Percentiles rank a stretch among this genome's conserved stretches.
Evolutionary conservation across 2,888 invertebrate genomes (phyloP).

Genomic region (Blastobasis adustella): DNA sequence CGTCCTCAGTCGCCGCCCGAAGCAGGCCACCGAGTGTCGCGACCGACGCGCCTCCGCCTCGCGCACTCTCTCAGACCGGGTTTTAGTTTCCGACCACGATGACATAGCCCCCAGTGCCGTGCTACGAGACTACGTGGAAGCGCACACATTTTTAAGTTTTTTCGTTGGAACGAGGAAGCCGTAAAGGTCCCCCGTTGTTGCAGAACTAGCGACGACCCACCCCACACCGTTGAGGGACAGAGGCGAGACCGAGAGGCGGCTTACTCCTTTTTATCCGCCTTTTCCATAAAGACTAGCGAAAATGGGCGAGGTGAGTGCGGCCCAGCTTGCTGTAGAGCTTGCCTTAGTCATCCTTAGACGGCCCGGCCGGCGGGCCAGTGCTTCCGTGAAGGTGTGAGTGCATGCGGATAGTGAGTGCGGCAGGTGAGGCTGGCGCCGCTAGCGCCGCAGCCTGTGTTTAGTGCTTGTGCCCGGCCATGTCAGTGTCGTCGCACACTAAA

Average conservation of each 20-base stretch:
- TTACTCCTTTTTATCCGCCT: slow-evolving; percentile 67
- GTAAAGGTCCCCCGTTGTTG: slow-evolving; percentile 68
- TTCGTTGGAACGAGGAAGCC: slow-evolving; percentile 64
- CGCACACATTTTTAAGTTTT: slow-evolving; percentile 71
- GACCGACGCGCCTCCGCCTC: slow-evolving; percentile 60
- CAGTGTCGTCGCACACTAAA: slow-evolving; percentile 26
- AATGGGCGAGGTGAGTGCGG: slow-evolving; percentile 75
- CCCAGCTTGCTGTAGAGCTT: slow-evolving; percentile 66
- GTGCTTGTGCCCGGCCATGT: slow-evolving; percentile 38
- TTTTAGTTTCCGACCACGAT: slow-evolving; percentile 70
- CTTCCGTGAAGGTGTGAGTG: slow-evolving; percentile 61
- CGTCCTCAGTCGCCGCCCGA: slow-evolving; percentile 75
- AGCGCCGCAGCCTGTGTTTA: slow-evolving; percentile 24
- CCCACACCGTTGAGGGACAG: slow-evolving; percentile 64
- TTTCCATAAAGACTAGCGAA: slow-evolving; percentile 68
- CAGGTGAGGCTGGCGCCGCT: slow-evolving; percentile 29
- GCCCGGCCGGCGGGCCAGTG: slow-evolving; percentile 39
- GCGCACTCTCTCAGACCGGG: slow-evolving; percentile 66
- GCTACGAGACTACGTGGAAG: slow-evolving; percentile 63
- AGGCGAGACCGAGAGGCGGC: slow-evolving; percentile 68
- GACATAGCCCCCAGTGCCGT: slow-evolving; percentile 70
- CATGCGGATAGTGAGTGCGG: slow-evolving; percentile 57
- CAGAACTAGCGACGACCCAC: slow-evolving; percentile 71
- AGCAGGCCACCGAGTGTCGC: slow-evolving; percentile 67
- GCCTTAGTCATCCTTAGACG: slow-evolving; percentile 50